Evolutionary conservation across 1,140 invertebrate species (phyloP), one percentile per base, ranked within the genome.

Genomic region (Heliothis subflexa): DNA sequence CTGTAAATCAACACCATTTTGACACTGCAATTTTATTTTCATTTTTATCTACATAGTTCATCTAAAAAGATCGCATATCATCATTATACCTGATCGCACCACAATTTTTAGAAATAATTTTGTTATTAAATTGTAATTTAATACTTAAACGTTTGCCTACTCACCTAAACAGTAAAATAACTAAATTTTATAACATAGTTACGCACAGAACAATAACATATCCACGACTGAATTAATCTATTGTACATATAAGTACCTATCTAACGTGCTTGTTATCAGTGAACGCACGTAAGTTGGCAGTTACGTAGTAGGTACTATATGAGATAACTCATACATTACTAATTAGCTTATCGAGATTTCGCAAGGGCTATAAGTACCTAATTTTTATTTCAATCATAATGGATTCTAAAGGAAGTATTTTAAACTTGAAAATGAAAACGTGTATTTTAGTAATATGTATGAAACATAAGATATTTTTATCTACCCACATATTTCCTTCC

Each of bases 1-100:
- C 80, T 86, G 82, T 77, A 82, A 78, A 66, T 78, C 28, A 74
- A 68, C 59, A 76, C 70, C 80, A 84, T 79, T 66, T 77, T 77
- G 74, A 77, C 74, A 77, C 50, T 68, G 50, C 33, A 50, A 55
- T 68, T 77, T 77, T 77, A 55, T 77, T 77, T 77, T 50, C 45
- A 61, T 59, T 28, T 28, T 40, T 40, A 40, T 5, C 33, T 55
- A 28, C 21, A 59, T 59, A 13, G 21, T 59, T 21, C 14, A 13
- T 25, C 12, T 25, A 62, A 47, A 62, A 33, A 66, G 49, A 45
- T 77, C 21, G 11, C 3, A 50, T 40, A 21, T 77, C 16, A n/a
- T 57, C 25, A 18, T 7, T 21, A 57, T 21, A 2, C 21, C 21
- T 25, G 2, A 47, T 47, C 16, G 21, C 40, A 64, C 61, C 71